Evolutionary conservation across 2,888 invertebrate species (phyloP), one percentile per base, ranked within the genome.

Genomic region (Elegia similella): DNA sequence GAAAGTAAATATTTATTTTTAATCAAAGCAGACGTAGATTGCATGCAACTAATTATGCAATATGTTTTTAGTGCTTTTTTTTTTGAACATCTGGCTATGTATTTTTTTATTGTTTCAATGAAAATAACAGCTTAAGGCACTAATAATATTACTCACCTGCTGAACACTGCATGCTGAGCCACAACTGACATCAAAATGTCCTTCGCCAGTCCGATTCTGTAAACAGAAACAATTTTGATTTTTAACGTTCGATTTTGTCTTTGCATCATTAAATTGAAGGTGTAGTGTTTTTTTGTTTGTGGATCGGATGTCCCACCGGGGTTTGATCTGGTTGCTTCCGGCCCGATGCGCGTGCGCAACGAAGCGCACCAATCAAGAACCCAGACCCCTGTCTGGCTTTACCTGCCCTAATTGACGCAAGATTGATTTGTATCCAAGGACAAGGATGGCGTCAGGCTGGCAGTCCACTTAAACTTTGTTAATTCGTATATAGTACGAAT

Each of bases 131-230:
- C 23, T 23, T 23, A 2, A 23, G 5, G 23, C 23, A 3, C 23
- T n/a, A n/a, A n/a, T n/a, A 23, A 23, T 23, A 23, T 23, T 5
- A 23, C 87, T 91, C 90, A 95, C 95, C 93, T 95, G 95, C 80
- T 94, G 93, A 59, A 95, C 92, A 79, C 94, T 94, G 86, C 95
- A 95, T 62, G 94, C 93, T 42, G 93, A 92, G 38, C 94, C 95
- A 72, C 95, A 95, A 64, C 93, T 94, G 55, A 94, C 93, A 75
- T 95, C 95, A 68, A 93, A 94, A 72, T 93, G 93, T n/a, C 92
- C 92, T 68, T 94, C 94, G 66, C 94, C 94, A 62, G 95, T 95
- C 67, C 94, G 93, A 78, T 95, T 95, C 95, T 95, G 93, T 13
- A 76, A 75, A 58, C 23, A 46, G 61, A 58, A 12, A 46, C 54